Conservation (phyloP, 2,888 invertebrate genomes). For the Nomada fabriciana region DNA sequence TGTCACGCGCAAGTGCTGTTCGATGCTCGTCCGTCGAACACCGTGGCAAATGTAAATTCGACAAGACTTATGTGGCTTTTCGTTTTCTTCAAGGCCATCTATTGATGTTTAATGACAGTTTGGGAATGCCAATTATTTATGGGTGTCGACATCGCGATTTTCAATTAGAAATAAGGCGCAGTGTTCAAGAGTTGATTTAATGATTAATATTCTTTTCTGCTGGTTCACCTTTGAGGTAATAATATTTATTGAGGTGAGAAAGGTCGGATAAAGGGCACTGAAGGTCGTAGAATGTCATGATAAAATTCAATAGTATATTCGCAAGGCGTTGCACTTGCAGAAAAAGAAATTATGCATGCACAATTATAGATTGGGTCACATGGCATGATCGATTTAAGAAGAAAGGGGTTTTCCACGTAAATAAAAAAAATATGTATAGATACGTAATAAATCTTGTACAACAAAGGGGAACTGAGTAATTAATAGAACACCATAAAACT, state of each 20-base stretch:
- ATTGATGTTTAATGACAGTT: not conserved
- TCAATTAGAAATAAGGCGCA: not conserved
- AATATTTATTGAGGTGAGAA: not conserved
- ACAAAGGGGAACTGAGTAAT: too few species aligned
- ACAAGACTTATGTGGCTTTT: not conserved
- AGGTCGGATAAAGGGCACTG: not conserved
- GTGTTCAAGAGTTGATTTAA: not conserved
- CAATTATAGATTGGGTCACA: too few species aligned
- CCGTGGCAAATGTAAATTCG: not conserved
- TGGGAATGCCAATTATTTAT: not conserved
- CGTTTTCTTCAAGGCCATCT: not conserved
- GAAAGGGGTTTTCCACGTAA: too few species aligned
- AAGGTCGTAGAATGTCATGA: not conserved
- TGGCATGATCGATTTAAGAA: too few species aligned
- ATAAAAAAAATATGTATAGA: too few species aligned
- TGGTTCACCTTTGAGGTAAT: not conserved
- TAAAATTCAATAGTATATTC: too few species aligned
- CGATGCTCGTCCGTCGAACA: slow-evolving; percentile 8
- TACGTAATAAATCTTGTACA: too few species aligned
- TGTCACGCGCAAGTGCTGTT: slow-evolving; percentile 21
- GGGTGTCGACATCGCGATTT: not conserved
- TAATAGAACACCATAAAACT: too few species aligned
- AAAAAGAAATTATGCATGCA: too few species aligned
- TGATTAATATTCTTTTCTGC: not conserved
- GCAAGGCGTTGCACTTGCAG: too few species aligned